Evolutionary conservation across 2,113 vertebrate genomes (phyloP), one percentile per base, ranked within the genome.

Genomic region (Sminthopsis crassicaudata): DNA sequence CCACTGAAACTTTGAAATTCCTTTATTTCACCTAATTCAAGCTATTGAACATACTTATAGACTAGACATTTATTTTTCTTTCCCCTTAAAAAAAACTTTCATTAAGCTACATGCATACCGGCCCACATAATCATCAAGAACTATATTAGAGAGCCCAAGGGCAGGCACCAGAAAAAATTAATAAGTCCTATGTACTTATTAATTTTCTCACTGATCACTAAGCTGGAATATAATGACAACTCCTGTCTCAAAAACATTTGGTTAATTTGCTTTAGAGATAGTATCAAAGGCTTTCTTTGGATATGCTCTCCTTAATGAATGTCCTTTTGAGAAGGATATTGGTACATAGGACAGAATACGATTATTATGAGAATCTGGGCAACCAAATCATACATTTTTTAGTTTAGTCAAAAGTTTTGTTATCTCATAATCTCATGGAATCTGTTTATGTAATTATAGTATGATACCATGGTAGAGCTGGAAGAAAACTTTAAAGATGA

Each of bases 191-290:
- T 91, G 93, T 92, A 91, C 95, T 97, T 95, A 96, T 95, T 95
- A 90, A 96, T 96, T 96, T 93, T 55, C 92, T 95, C 94, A 97
- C 97, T 96, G 98, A 98, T 96, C 97, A 97, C 96, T 98, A 94
- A 60, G 96, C 97, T 97, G 96, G 7, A 16, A 93, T 95, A 57
- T 53, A 97, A 98, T 97, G 98, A 98, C 98, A 98, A 98, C 98
- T 96, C 55, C 91, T 97, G 91, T 50, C 90, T 52, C 67, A 94
- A 96, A 97, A 97, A 97, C 97, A 96, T 96, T 98, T 95, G 93
- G 89, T 95, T 54, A 92, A 91, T 96, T 90, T 84, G 55, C 94
- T 95, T 91, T 46, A 36, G 67, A 84, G 67, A 84, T 42, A 42
- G 67, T 84, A 84, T n/a, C n/a, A 84, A 16, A 84, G 6, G n/a